A percentile compares a stretch with the other conserved stretches of the same genome.
These are phyloP conservation scores for Ispidina lecontei DNA, from an alignment of 2,797 vertebrate genomes.

Conservation along the genomic window DNA sequence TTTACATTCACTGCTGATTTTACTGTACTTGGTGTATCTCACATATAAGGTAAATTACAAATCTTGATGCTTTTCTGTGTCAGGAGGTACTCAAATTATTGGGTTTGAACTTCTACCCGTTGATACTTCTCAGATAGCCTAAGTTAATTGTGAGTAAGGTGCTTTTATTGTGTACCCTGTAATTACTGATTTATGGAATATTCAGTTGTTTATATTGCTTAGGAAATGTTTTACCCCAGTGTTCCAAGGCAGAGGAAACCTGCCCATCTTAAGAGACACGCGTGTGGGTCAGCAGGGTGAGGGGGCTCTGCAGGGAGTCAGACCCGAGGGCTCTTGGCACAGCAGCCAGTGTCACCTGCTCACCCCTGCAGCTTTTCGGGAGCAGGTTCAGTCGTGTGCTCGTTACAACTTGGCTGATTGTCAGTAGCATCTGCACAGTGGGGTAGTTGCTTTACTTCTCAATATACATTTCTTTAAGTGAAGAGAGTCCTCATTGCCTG, in stretches of 20 bases:
- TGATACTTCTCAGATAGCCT: neutral
- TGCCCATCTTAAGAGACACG: neutral
- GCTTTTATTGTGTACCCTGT: neutral
- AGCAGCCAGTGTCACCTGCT: neutral
- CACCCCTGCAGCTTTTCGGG: neutral
- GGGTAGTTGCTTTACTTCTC: neutral
- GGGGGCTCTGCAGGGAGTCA: neutral
- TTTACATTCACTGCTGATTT: neutral
- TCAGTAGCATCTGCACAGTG: neutral
- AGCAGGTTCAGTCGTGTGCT: fast-evolving
- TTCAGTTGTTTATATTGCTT: neutral
- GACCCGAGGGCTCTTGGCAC: neutral
- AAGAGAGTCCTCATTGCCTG: neutral
- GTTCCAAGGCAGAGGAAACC: neutral
- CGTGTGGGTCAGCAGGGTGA: neutral
- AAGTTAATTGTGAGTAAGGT: neutral
- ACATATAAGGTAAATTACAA: neutral
- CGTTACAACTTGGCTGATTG: neutral
- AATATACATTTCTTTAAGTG: neutral
- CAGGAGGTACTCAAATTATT: neutral
- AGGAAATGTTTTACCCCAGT: neutral
- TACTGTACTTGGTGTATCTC: neutral
- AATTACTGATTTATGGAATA: neutral
- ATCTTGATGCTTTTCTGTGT: neutral
- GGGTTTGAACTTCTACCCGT: neutral